Evolutionary conservation across 2,888 invertebrate species (phyloP).

Genomic region (Tiliacea citrago): DNA sequence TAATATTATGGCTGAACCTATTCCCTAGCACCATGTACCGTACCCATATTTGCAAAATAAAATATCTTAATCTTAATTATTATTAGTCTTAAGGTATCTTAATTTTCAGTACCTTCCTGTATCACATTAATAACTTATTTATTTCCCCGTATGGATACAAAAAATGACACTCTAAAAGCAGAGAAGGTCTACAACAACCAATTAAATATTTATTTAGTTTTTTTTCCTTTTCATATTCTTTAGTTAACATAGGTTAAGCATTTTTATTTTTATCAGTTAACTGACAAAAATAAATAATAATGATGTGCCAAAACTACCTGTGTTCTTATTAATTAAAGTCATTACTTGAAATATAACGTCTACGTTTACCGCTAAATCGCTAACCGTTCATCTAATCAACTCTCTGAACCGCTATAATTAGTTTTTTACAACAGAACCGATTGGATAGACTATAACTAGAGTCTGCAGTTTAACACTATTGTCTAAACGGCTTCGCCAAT

Average conservation of each 20-base stretch:
- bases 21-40: no score
- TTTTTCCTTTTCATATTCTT: background rate
- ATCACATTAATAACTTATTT: no score
- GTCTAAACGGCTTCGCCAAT: constrained; percentile 14
- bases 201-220: background rate
- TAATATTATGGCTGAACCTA: no score
- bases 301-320: background rate
- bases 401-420: constrained; percentile 3
- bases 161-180: background rate
- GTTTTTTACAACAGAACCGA: constrained; percentile 20
- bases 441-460: constrained; percentile 19
- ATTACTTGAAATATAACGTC: background rate
- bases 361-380: background rate
- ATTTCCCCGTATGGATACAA: background rate
- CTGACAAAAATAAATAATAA: background rate
- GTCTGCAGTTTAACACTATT: constrained; percentile 9
- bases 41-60: no score
- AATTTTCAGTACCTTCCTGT: no score
- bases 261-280: background rate
- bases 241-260: background rate
- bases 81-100: no score
- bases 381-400: constrained; percentile 23
- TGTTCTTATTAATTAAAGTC: background rate
- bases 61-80: no score
- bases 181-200: background rate